These are phyloP conservation scores for Hirtodrosophila alboralis DNA, from an alignment of 2,888 invertebrate species.

Conservation along the genomic window DNA sequence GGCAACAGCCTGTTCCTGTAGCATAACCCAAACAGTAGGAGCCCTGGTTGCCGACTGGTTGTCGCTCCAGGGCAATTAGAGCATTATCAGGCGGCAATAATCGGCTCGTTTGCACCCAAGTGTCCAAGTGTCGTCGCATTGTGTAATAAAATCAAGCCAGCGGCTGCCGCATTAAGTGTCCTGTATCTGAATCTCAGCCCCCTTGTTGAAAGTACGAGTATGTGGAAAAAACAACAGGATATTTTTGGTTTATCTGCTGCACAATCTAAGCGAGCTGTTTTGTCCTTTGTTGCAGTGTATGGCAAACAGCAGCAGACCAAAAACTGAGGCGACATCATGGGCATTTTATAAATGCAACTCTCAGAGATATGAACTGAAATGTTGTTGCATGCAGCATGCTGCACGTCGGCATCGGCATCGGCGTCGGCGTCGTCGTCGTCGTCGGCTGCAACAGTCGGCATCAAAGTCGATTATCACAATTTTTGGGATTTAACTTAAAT, in stretches of 20 bases:
- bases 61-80: constrained; percentile 74
- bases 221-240: constrained; percentile 66
- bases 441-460: constrained; percentile 60
- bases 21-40: constrained; percentile 78
- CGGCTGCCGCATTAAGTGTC: constrained; percentile 42
- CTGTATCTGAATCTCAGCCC: constrained; percentile 16
- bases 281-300: constrained; percentile 21
- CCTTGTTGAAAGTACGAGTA: constrained; percentile 21
- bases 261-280: constrained; percentile 25
- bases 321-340: constrained; percentile 28
- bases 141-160: constrained; percentile 60
- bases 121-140: constrained; percentile 66
- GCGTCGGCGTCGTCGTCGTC: constrained; percentile 53
- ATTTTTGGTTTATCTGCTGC: constrained; percentile 34
- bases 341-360: constrained; percentile 38
- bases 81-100: constrained; percentile 79
- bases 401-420: constrained; percentile 43
- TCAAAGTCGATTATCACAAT: constrained; percentile 76
- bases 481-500: constrained; percentile 75
- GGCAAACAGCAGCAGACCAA: constrained; percentile 12
- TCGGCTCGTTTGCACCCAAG: constrained; percentile 79
- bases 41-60: constrained; percentile 51
- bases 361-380: constrained; percentile 14
- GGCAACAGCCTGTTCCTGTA: no score
- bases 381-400: constrained; percentile 17